A percentile compares a stretch with the other conserved stretches of the same genome.
These are phyloP conservation scores for Drosophila ficusphila DNA, from an alignment of 1,140 invertebrate genomes.

Conservation along the genomic window DNA sequence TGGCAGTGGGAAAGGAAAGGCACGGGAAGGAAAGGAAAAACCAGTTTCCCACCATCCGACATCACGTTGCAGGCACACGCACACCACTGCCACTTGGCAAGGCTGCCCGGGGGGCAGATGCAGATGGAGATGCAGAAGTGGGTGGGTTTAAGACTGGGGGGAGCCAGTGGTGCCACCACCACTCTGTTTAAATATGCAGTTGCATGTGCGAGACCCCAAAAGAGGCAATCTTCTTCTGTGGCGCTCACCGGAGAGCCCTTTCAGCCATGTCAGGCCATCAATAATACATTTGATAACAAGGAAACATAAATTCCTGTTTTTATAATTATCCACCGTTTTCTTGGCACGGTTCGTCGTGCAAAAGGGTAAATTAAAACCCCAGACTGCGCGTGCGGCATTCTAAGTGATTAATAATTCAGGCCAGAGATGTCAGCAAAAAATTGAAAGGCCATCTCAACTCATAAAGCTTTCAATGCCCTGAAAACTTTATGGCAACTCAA, in stretches of 20 bases:
- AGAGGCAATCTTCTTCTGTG: conserved; percentile 58
- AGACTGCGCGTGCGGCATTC: neutral
- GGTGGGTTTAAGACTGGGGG: neutral
- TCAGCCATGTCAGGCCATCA: conserved; percentile 48
- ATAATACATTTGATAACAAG: conserved; percentile 69
- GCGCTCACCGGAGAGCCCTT: conserved; percentile 57
- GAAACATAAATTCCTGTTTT: conserved; percentile 55
- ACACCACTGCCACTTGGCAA: conserved; percentile 23
- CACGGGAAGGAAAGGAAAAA: too few species aligned
- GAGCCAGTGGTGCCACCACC: conserved; percentile 5
- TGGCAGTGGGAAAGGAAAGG: too few species aligned
- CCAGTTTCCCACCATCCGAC: conserved; percentile 57
- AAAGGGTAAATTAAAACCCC: neutral
- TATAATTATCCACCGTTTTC: conserved; percentile 19
- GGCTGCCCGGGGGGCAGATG: conserved; percentile 19
- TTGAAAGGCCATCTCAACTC: neutral
- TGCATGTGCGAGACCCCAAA: conserved; percentile 62
- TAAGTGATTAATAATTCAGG: conserved; percentile 30
- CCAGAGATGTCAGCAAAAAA: neutral
- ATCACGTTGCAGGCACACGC: conserved; percentile 41
- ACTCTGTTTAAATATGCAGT: conserved; percentile 74
- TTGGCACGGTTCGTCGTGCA: neutral
- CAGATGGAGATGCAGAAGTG: conserved; percentile 1
- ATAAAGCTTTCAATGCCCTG: neutral
- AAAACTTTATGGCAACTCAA: neutral